phyloP scores from a whole-genome alignment of 2,113 vertebrate species.

The Corynorhinus townsendii region DNA sequence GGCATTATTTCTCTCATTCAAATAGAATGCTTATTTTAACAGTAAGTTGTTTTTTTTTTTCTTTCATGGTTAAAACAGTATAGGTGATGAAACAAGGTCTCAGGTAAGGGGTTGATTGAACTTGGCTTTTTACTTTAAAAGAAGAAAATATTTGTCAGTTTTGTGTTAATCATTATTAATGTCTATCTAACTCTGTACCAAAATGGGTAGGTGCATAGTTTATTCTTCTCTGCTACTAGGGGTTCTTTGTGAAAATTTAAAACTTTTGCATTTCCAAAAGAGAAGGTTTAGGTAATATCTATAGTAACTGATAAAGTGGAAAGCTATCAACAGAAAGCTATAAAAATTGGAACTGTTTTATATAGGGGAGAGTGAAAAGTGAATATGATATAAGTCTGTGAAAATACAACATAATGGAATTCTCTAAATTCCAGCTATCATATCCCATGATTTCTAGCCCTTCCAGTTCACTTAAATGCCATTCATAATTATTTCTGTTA shows the following conservation, averaged over 20 bases:
- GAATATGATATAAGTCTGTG: neutral
- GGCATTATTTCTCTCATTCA: neutral
- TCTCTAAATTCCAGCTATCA: neutral
- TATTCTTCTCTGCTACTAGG: neutral
- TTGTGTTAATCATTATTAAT: conserved; percentile 16
- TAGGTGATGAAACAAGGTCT: conserved; percentile 30
- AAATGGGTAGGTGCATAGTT: neutral
- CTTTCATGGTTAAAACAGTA: conserved; percentile 40
- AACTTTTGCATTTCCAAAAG: neutral
- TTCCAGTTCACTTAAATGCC: conserved; percentile 42
- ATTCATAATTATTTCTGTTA: conserved; percentile 39
- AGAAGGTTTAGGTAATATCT: neutral
- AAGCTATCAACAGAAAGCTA: neutral
- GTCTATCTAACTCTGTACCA: neutral
- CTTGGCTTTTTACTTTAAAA: conserved; percentile 2
- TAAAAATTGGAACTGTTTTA: neutral
- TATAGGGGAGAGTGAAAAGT: neutral
- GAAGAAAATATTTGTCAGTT: neutral
- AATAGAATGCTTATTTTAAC: conserved; percentile 34
- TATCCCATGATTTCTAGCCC: neutral
- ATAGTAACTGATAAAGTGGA: neutral
- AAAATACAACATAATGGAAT: neutral
- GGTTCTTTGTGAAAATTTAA: conserved; percentile 2
- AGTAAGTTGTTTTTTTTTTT: neutral
- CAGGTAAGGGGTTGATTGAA: conserved; percentile 39